Conservation (phyloP, 2,888 invertebrate genomes). For the Zaprionus obscuricornis region DNA sequence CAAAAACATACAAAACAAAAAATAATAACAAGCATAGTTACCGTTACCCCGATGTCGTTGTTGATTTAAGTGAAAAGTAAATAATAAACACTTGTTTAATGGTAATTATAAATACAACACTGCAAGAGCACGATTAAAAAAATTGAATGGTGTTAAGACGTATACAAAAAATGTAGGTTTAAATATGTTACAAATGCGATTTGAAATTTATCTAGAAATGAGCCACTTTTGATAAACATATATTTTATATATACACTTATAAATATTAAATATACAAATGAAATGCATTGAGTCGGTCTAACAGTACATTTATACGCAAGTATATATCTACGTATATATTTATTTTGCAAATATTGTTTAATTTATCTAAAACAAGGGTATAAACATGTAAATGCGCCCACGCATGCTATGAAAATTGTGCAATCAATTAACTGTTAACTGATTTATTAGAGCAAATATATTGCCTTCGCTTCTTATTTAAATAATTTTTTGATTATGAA, state of each 20-base stretch:
- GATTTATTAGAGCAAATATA: constrained; percentile 53
- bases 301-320: too few relatives aligned
- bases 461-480: constrained; percentile 67
- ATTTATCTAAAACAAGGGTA: too few relatives aligned
- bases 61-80: constrained; percentile 68
- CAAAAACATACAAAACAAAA: constrained; percentile 14
- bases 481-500: constrained; percentile 62
- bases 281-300: constrained; percentile 39
- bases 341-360: constrained; percentile 54
- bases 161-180: constrained; percentile 60
- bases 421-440: constrained; percentile 56
- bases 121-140: constrained; percentile 29
- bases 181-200: constrained; percentile 56
- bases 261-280: constrained; percentile 17
- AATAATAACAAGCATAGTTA: constrained; percentile 8
- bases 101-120: constrained; percentile 23
- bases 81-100: constrained; percentile 45
- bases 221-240: constrained; percentile 68
- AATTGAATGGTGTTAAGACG: constrained; percentile 29
- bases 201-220: constrained; percentile 38
- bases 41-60: constrained; percentile 47
- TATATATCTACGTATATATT: constrained; percentile 50
- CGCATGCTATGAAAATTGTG: constrained; percentile 55
- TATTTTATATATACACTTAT: constrained; percentile 42
- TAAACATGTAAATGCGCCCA: constrained; percentile 41